phyloP scores from a whole-genome alignment of 1,140 invertebrate species.

The Rhynchophorus ferrugineus region DNA sequence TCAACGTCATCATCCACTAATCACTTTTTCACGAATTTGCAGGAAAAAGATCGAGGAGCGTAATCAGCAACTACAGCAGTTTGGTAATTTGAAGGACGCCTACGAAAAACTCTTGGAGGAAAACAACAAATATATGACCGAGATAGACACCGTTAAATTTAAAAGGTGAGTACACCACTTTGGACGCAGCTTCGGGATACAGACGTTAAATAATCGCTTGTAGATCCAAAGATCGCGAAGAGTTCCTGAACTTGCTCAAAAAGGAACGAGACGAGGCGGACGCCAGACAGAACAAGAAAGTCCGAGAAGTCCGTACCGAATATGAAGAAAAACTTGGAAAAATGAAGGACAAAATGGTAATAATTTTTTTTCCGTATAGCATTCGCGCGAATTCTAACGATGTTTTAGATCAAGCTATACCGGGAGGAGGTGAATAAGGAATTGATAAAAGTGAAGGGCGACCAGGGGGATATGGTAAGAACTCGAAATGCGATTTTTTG shows the following conservation, averaged over 20 bases:
- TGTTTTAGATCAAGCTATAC: slow-evolving; percentile 40
- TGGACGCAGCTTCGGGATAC: no score
- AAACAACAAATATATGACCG: slow-evolving; percentile 33
- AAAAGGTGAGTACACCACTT: no score
- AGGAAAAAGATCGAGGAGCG: slow-evolving; percentile 30
- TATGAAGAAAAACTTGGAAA: slow-evolving; percentile 58
- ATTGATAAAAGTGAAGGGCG: slow-evolving; percentile 35
- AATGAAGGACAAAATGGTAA: slow-evolving; percentile 62
- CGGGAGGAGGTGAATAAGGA: slow-evolving; percentile 43
- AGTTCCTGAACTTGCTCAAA: slow-evolving; percentile 30
- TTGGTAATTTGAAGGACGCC: slow-evolving; percentile 31
- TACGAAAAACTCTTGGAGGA: slow-evolving; percentile 38
- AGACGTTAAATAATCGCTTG: no score
- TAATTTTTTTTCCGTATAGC: neutral
- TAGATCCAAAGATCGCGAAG: slow-evolving; percentile 34
- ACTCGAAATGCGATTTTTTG: neutral
- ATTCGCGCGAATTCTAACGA: neutral
- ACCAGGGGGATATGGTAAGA: slow-evolving; percentile 14
- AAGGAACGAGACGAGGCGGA: slow-evolving; percentile 29
- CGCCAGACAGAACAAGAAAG: slow-evolving; percentile 23
- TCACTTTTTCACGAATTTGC: neutral
- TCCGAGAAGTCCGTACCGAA: slow-evolving; percentile 48
- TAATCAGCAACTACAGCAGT: slow-evolving; percentile 26
- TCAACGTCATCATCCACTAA: neutral
- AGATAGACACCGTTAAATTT: slow-evolving; percentile 37